Base-by-base conservation (phyloP, 2,797 vertebrate species). In the Melanotaenia nigrans region DNA sequence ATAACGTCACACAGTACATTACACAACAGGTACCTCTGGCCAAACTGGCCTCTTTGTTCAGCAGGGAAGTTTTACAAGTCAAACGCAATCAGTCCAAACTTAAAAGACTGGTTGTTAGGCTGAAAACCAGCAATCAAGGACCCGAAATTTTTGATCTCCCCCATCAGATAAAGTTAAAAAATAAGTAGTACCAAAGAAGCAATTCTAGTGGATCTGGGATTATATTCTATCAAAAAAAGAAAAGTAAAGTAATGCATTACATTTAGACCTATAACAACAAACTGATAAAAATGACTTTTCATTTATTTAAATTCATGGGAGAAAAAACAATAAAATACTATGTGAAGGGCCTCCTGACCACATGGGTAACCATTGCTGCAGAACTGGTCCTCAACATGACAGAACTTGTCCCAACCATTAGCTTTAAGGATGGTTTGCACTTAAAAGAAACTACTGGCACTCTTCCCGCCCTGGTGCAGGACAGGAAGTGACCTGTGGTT, bases 1-100 rank as follows among this genome's bases (percentile, higher is more conserved):
- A 76, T 81, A 80, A 84, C 51, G 0, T 65, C 65, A 69, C 67
- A 51, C 61, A 64, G 66, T 65, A 57, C 64, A 75, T 87, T 89
- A 81, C 71, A 82, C 71, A 89, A 87, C 82, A 73, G 55, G 66
- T 62, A 71, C 57, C 69, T 63, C 18, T 0, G 9, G 75, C 75
- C 68, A 82, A 77, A 49, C 16, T 20, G 45, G 77, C 47, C 61
- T 54, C 61, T n/a, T 49, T 69, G 68, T 53, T 47, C 1, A 9
- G 67, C 42, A 4, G 55, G 14, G 28, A 1, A 4, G 25, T 78
- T 81, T 80, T 62, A 80, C 3, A 67, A 47, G 65, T 64, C 77
- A 72, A 82, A 82, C 80, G 51, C 18, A 63, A 11, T 58, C 22
- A 32, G 58, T 30, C 24, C 58, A 6, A 24, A 66, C 22, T 24